These are phyloP conservation scores for Dysmachus trigonus DNA, from an alignment of 2,888 invertebrate species.

Conservation along the genomic window DNA sequence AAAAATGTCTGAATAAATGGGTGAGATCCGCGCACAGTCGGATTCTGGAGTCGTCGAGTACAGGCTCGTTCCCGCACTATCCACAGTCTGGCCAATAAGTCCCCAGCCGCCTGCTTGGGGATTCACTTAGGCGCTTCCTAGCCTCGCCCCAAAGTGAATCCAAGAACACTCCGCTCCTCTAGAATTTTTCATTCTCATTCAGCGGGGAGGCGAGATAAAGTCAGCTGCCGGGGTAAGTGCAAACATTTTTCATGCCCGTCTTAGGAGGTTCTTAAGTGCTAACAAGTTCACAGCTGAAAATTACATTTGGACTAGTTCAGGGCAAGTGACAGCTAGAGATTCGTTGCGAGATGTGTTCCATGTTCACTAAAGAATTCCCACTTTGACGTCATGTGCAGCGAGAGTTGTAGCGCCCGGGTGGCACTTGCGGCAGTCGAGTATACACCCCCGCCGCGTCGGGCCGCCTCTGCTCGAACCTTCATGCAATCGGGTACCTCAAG, in stretches of 20 bases:
- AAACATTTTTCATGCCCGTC: slow-evolving; percentile 30
- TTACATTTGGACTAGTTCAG: slow-evolving; percentile 32
- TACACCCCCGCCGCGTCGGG: neutral
- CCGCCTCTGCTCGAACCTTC: neutral
- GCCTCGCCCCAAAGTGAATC: neutral
- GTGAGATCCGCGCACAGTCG: neutral
- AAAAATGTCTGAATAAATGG: neutral
- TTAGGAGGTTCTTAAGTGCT: slow-evolving; percentile 23
- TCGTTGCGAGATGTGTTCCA: slow-evolving; percentile 4
- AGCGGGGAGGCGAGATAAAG: neutral
- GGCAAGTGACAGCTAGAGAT: slow-evolving; percentile 33
- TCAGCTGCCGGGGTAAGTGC: slow-evolving; percentile 19
- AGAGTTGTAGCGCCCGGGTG: neutral
- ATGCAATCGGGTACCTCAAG: neutral
- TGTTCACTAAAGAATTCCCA: neutral
- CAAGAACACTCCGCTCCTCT: neutral
- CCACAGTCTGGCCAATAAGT: neutral
- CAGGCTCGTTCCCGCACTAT: neutral
- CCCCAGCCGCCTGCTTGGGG: neutral
- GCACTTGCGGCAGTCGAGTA: neutral
- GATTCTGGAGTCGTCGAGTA: neutral
- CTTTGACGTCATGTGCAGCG: slow-evolving; percentile 11
- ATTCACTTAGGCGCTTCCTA: neutral
- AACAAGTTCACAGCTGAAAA: slow-evolving; percentile 34
- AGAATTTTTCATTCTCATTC: slow-evolving; percentile 19